Base-by-base conservation (phyloP, 2,888 invertebrate genomes). In the Ceramica pisi region DNA sequence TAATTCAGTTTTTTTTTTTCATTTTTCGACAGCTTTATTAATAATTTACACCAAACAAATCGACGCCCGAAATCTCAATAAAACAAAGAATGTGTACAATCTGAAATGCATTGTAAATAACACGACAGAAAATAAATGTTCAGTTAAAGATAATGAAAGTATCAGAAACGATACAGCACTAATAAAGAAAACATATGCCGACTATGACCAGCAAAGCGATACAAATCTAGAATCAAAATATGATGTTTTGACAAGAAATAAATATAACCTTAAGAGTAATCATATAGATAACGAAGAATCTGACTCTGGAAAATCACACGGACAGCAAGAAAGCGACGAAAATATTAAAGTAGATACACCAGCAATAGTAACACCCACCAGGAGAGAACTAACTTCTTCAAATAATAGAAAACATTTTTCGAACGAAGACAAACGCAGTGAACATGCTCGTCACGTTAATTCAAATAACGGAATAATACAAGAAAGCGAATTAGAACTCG, bases 11-110 rank as follows among this genome's bases (percentile, higher is more conserved):
- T 8, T 46, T 8, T 46, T 10, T 19, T n/a, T 6, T 12, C 23
- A 59, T 23, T 31, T 31, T 41, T 44, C 19, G 2, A 12, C 69
- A 73, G 73, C 12, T 41, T 8, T 73, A 10, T 41, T 53, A 68
- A 60, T 59, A 12, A 48, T 73, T 48, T n/a, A 23, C 38, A 48
- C 14, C 5, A 26, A 57, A 12, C 35, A 44, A 57, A 44, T 21
- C 8, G 38, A 77, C 48, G 9, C 53, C 5, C 53, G 7, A 35
- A 23, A 5, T 19, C 6, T 23, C 9, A 61, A 61, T 23, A 44
- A 26, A 1, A 26, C n/a, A 23, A 12, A 35, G 2, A 35, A 23
- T 48, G n/a, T 48, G 0, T 14, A n/a, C 2, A 35, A 19, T 0
- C 6, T 14, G 1, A 9, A 10, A 16, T 19, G 44, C 12, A 14